Base-by-base conservation (phyloP, 2,888 invertebrate species). In the Diabrotica balteata region DNA sequence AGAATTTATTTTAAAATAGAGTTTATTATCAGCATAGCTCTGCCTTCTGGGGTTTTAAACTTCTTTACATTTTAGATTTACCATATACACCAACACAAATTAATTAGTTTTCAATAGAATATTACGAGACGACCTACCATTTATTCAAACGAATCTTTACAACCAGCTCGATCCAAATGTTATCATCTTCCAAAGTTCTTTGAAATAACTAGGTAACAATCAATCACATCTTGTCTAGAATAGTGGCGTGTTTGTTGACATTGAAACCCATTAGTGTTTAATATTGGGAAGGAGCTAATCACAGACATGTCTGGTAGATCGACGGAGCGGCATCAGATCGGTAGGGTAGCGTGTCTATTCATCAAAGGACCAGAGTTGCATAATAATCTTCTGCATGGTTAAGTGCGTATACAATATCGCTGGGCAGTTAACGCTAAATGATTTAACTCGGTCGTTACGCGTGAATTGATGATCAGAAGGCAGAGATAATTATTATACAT, bases 401-500 rank as follows among this genome's bases (percentile, higher is more conserved):
- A 69, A 69, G 67, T 69, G 73, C 72, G 72, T 72, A 67, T 72
- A 65, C 63, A 68, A 67, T 70, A 66, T 70, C 69, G 17, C 11
- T 45, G 73, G 71, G 67, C 70, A 69, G 66, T 72, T 80, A 81
- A 75, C 80, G 77, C 75, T 82, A 82, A 82, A 82, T 81, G 82
- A 82, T 82, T 81, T 82, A 82, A 73, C 77, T 73, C 69, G 77
- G 75, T 79, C 76, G 80, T 80, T 81, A 80, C 78, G 76, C 78
- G 76, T 74, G 80, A 82, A 81, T 81, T 80, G 80, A 81, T 80
- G 81, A 81, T 82, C 82, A 81, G 79, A 79, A 80, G 78, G 79
- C 79, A 72, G 65, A 74, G 76, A 77, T 82, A 81, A 82, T 81
- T 65, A 70, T 66, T 70, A 67, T 71, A 71, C 71, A 69, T 69